Evolutionary conservation across 2,797 vertebrate species (phyloP), one percentile per base, ranked within the genome.

Genomic region (Lophius americanus): DNA sequence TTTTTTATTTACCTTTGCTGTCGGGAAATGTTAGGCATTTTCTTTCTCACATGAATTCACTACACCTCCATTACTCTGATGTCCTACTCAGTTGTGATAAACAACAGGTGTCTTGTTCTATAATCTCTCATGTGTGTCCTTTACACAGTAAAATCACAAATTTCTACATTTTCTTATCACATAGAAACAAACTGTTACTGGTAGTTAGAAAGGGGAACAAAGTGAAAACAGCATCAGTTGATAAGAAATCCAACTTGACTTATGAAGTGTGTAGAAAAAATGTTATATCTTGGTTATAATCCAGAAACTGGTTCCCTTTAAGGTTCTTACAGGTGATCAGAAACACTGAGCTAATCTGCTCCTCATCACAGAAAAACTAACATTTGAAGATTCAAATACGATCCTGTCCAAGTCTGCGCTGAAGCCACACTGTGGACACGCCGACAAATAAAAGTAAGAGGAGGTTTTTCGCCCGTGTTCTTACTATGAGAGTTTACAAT

Each of bases 401-500:
- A 4, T 13, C 23, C 48, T 14, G 32, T 8, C 7, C 13, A 12
- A 11, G 3, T 51, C 43, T 23, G 43, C 44, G 43, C 44, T 48
- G 2, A 52, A 56, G 58, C 49, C 36, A 5, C 44, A 0, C 51
- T 55, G 57, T 33, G 37, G 47, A 44, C 23, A 2, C 59, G 47
- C 51, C 47, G 38, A 48, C 14, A 60, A 12, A 36, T 51, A 36
- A 33, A 36, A 35, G 7, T 33, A 51, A 12, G 32, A 11, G 50
- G 32, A 78, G 79, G 79, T 70, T 82, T 77, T 51, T 64, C 46
- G 13, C 68, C 48, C 23, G 39, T 62, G 54, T 59, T 74, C 66
- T 65, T 36, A 39, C 69, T 66, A 60, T 62, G 67, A 33, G 53
- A 39, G 37, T 83, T 82, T 87, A 85, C 76, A 82, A 78, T 79